Evolutionary conservation across 2,113 vertebrate genomes (phyloP).

Genomic region (Ramphastos sulfuratus): DNA sequence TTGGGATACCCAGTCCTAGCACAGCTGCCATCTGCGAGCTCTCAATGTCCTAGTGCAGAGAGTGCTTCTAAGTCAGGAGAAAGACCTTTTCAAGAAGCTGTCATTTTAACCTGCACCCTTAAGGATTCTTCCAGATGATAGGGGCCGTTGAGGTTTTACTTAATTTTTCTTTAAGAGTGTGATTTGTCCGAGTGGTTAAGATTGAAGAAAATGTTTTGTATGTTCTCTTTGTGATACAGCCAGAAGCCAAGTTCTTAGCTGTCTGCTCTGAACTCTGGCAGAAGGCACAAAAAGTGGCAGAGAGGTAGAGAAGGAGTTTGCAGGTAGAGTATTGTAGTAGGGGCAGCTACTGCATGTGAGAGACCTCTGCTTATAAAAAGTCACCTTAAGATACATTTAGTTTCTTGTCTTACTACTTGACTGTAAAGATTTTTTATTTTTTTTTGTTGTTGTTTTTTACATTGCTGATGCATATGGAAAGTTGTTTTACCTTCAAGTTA

Average conservation of each 20-base stretch:
- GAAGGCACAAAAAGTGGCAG: neutral
- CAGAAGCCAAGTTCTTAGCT: neutral
- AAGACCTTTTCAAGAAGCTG: neutral
- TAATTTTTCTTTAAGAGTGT: neutral
- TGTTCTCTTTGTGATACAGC: neutral
- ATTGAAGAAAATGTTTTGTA: neutral
- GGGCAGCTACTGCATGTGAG: neutral
- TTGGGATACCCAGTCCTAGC: neutral
- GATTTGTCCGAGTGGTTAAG: neutral
- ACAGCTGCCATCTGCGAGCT: neutral
- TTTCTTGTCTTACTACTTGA: neutral
- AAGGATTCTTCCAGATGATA: neutral
- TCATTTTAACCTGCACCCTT: neutral
- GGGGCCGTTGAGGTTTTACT: neutral
- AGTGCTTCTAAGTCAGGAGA: conserved; percentile 14
- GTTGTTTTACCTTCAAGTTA: conserved; percentile 24
- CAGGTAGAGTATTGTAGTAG: neutral
- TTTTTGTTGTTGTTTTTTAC: neutral
- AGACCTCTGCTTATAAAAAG: neutral
- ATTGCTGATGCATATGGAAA: neutral
- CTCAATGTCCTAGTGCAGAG: neutral
- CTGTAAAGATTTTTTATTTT: neutral
- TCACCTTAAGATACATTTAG: neutral
- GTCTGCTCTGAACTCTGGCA: neutral
- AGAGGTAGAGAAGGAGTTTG: neutral